Base-by-base conservation (phyloP, 2,888 invertebrate genomes). In the Erebia aethiops region DNA sequence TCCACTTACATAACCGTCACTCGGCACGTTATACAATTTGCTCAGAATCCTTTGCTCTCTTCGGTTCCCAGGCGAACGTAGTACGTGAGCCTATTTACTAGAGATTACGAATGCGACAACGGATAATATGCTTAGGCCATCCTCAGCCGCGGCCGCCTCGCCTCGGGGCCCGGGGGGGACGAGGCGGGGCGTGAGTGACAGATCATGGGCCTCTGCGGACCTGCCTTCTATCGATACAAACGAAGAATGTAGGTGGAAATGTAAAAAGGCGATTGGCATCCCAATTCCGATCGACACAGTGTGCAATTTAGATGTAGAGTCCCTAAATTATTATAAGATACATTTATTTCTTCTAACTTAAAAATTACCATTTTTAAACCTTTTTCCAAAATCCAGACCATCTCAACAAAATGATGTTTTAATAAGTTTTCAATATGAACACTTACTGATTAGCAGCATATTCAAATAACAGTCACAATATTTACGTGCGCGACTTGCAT, bases 61-160 rank as follows among this genome's bases (percentile, higher is more conserved):
- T 41, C 66, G 56, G 63, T 70, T 64, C 69, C 67, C 67, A 67
- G 64, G 67, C 70, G 56, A 21, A 35, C 62, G 49, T 63, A 75
- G 82, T 87, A 87, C 87, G 89, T 89, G 89, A 86, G 84, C 82
- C 84, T 86, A 87, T 89, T 90, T 89, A 82, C 84, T 82, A 79
- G 80, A 87, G 87, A 89, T 90, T 88, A 89, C 85, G 65, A 71
- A 70, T 60, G 75, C 69, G 81, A 80, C 80, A 78, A 52, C 63
- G 78, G 73, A 75, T 80, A 80, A 81, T 81, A 79, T 76, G 76
- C 77, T 79, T 76, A 77, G 73, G 67, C 75, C 73, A 52, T 73
- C 57, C 58, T n/a, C 41, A 60, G 61, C n/a, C 46, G 11, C 61
- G 46, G 13, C 43, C 13, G 46, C 11, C 46, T n/a, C 1, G 14